Evolutionary conservation across 2,888 invertebrate genomes (phyloP), one percentile per base, ranked within the genome.

Genomic region (Synanthedon andrenaeformis): DNA sequence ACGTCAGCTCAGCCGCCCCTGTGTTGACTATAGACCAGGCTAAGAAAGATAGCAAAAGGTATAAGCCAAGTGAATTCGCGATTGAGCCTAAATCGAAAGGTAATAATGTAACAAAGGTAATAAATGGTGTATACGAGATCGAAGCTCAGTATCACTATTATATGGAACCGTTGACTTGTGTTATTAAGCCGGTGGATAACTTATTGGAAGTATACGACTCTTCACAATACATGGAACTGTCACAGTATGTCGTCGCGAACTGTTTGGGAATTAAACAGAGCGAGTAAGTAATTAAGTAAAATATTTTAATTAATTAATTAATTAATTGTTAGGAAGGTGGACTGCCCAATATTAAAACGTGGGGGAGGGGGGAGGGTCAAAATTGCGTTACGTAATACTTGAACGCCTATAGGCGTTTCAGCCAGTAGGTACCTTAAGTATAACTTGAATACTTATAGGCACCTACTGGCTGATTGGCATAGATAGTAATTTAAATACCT

Each of bases 131-230:
- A 1, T 86, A 90, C 57, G 84, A 89, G 57, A 74, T 90, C 56
- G 91, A 90, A 12, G 74, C 89, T 0, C 95, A 95, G 67, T 94
- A 93, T 69, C 94, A 94, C 72, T 93, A 91, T 62, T 91, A 91
- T 49, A 88, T 94, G 90, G 95, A 95, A 68, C 90, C 92, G 0
- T 89, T 93, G 11, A 80, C 89, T 0, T 90, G 91, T 54, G 87
- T 93, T 0, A 91, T 90, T 41, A 67, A 91, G 4, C 94, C 94
- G 0, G 80, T 88, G 1, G 95, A 95, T 63, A 90, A 91, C 48
- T 90, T 90, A 0, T 68, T 93, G 58, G 91, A 93, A 53, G 90
- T 95, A 0, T 89, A 89, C 62, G 85, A 90, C 23, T 72, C 92
- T 0, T 82, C 91, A 0, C 93, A 94, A 62, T 92, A 90, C 89